Conservation (phyloP, 2,113 vertebrate genomes). For the Cephalophus harveyi region DNA sequence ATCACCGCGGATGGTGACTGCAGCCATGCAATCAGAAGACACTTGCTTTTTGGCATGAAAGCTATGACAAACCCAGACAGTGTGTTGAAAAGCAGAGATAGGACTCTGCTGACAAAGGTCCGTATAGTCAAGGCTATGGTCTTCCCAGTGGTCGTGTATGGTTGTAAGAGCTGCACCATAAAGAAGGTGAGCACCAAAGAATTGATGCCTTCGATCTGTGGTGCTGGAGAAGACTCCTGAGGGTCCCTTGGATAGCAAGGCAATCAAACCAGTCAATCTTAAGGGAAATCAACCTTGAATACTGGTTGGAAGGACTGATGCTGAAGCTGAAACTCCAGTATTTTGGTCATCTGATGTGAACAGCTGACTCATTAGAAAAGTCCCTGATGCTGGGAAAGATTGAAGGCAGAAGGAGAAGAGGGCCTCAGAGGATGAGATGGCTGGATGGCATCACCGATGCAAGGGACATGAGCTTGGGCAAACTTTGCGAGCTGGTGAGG, state of each 20-base stretch:
- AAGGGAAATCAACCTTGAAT: background rate
- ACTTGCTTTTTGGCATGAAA: background rate
- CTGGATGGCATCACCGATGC: background rate
- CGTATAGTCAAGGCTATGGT: background rate
- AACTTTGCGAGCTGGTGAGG: background rate
- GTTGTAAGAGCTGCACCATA: background rate
- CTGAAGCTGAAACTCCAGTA: background rate
- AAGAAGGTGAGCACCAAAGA: background rate
- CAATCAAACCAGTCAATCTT: background rate
- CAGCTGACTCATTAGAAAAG: background rate
- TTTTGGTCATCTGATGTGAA: background rate
- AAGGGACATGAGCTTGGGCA: background rate
- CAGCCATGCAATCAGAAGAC: background rate
- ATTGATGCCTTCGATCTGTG: background rate
- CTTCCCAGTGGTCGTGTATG: background rate
- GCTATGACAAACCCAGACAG: background rate
- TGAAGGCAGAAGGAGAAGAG: background rate
- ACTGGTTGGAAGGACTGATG: background rate
- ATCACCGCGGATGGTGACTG: background rate
- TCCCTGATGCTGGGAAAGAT: background rate
- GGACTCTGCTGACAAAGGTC: background rate
- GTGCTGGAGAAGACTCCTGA: background rate
- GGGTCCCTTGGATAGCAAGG: background rate
- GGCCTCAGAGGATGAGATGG: background rate
- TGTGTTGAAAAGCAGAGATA: background rate